Percentiles rank a stretch among this genome's conserved stretches.
Evolutionary conservation across 2,113 vertebrate genomes (phyloP).

Genomic region (Tupaia tana): DNA sequence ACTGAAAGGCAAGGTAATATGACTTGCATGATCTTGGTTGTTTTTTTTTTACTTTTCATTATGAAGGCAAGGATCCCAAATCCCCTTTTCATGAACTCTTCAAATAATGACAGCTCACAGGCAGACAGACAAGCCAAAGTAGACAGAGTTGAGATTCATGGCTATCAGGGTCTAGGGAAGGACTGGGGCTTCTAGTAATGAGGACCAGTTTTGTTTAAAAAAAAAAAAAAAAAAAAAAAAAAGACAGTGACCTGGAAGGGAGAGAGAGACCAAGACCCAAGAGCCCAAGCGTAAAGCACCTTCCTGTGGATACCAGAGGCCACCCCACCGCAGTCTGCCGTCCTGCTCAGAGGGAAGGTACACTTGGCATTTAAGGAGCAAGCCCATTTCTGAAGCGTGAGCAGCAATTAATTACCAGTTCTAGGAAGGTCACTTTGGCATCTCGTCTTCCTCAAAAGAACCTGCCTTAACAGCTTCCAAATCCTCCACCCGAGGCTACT

Average conservation of each 20-base stretch:
- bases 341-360: not conserved
- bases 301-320: not conserved
- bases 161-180: not conserved
- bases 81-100: slow-evolving; percentile 49
- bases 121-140: not conserved
- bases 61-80: slow-evolving; percentile 50
- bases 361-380: not conserved
- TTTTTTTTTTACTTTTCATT: slow-evolving; percentile 36
- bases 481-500: slow-evolving; percentile 50
- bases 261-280: not conserved
- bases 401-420: slow-evolving; percentile 33
- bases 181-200: not conserved
- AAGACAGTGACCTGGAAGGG: not conserved
- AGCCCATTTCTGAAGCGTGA: not conserved
- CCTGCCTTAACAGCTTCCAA: not conserved
- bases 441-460: slow-evolving; percentile 18
- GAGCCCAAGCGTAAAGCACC: not conserved
- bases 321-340: fast-evolving
- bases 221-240: not conserved
- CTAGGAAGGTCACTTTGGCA: not conserved
- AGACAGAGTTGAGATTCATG: slow-evolving; percentile 29
- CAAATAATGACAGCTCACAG: slow-evolving; percentile 62
- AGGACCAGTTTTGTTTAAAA: not conserved
- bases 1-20: slow-evolving; percentile 51
- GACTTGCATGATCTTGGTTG: slow-evolving; percentile 43